Base-by-base conservation (phyloP, 2,888 invertebrate species). In the Eretmocerus hayati region DNA sequence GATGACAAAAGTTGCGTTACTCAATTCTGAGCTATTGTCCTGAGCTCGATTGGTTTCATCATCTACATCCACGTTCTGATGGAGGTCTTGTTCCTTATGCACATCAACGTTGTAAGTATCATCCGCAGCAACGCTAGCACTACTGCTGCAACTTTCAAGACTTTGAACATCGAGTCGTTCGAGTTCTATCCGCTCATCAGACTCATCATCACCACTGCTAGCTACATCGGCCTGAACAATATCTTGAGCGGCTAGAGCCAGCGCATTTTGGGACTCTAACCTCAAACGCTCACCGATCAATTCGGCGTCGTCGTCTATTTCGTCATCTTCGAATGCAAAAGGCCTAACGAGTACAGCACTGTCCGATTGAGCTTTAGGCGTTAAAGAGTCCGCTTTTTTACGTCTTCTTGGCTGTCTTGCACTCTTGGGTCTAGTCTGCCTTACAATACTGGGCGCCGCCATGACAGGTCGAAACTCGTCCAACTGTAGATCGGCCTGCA, bases 1-100 rank as follows among this genome's bases (percentile, higher is more conserved):
- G 21, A 65, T 54, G 13, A 57, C 51, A 49, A 65, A 65, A 8
- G 65, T 65, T 6, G 58, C 59, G 18, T 60, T 59, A 44, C 65
- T 65, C 4, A 38, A 46, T 2, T 54, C 37, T 2, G 65, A 65
- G 32, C 46, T 42, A 30, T 50, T 52, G 11, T 56, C 53, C 5
- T 35, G n/a, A n/a, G n/a, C n/a, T n/a, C n/a, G n/a, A n/a, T n/a
- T n/a, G n/a, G n/a, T 20, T 1, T 32, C 21, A 19, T 38, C 31
- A 1, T 31, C 32, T 37, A 45, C 48, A 9, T 41, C 31, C 2
- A 21, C 33, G 18, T 30, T 42, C 0, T 20, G 31, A 5, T 48
- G 16, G 2, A 16, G 46, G 9, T 50, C 46, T 3, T 51, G 41
- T 4, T 13, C 52, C 21, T 42, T 47, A 4, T 35, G 33, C 40